A percentile compares a stretch with the other conserved stretches of the same genome.
Evolutionary conservation across 1,140 invertebrate species (phyloP).

Genomic region (Panonychus citri): DNA sequence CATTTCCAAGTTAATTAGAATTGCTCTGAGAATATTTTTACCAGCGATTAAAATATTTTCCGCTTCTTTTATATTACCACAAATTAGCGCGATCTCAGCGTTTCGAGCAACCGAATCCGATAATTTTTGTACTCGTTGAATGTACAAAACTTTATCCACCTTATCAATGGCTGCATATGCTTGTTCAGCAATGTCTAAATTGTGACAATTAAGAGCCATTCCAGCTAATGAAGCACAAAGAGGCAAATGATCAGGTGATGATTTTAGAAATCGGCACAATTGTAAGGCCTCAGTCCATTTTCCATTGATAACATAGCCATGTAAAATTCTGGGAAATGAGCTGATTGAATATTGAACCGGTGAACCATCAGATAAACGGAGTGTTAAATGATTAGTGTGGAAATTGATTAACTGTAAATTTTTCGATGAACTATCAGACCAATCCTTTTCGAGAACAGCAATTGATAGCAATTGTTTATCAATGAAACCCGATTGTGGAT

Average conservation of each 20-base stretch:
- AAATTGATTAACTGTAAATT: constrained; percentile 50
- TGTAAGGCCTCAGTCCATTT: constrained; percentile 50
- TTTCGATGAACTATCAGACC: constrained; percentile 29
- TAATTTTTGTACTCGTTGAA: constrained; percentile 49
- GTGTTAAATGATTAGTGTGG: constrained; percentile 46
- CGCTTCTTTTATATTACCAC: constrained; percentile 50
- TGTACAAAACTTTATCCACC: constrained; percentile 67
- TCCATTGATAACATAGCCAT: constrained; percentile 33
- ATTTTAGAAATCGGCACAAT: constrained; percentile 50
- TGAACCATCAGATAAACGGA: constrained; percentile 43
- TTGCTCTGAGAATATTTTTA: constrained; percentile 46
- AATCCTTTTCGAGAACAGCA: constrained; percentile 38
- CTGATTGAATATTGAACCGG: constrained; percentile 36
- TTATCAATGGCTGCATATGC: constrained; percentile 74
- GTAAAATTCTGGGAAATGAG: constrained; percentile 38
- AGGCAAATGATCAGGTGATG: constrained; percentile 39
- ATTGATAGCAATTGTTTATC: constrained; percentile 43
- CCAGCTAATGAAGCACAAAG: constrained; percentile 76
- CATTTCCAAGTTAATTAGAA: constrained; percentile 50
- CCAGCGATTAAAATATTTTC: constrained; percentile 57
- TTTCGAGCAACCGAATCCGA: constrained; percentile 35
- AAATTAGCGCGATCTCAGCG: constrained; percentile 54
- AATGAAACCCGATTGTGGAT: constrained; percentile 44
- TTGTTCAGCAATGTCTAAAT: constrained; percentile 63
- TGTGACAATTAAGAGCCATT: constrained; percentile 48